Evolutionary conservation across 1,140 invertebrate genomes (phyloP), one percentile per base, ranked within the genome.

Genomic region (Drosophila elegans): DNA sequence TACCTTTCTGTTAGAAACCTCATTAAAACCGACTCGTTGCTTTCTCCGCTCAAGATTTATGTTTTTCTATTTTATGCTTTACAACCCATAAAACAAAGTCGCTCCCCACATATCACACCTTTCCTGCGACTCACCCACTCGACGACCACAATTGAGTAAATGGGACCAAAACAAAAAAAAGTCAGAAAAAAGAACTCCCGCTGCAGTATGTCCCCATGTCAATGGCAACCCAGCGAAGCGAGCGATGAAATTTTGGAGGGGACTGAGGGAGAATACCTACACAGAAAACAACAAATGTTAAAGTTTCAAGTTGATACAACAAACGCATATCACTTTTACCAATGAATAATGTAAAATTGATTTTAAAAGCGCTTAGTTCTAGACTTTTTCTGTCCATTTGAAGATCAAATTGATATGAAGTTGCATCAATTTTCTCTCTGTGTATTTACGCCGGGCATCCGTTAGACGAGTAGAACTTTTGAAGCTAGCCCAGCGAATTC

Each of bases 381-480:
- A 21, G 16, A 21, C 16, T 21, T 21, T 21, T n/a, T n/a, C n/a
- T 21, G 16, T 21, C 16, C 1, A 21, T 21, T 21, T 21, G 1
- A 21, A 21, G 16, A 1, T 21, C 16, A 21, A 21, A 21, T 21
- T 21, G 16, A 21, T 21, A 21, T 21, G 16, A 21, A 21, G 16
- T 21, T 21, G 1, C 16, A 21, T 21, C 16, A 21, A 1, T 21
- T 21, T 21, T 21, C 16, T 21, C 16, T 21, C 16, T 21, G 16
- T 21, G 16, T 21, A 1, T 21, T 21, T 21, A 21, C 16, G 16
- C 1, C 16, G 16, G 1, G 16, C 16, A 21, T 7, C 29, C 29
- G 73, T 66, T 75, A 75, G 72, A 75, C 72, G 75, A 53, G 51
- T 49, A 48, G 52, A 54, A 75, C n/a, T 46, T 51, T 29, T 21